Base-by-base conservation (phyloP, 2,797 vertebrate genomes). In the Leuciscus waleckii region DNA sequence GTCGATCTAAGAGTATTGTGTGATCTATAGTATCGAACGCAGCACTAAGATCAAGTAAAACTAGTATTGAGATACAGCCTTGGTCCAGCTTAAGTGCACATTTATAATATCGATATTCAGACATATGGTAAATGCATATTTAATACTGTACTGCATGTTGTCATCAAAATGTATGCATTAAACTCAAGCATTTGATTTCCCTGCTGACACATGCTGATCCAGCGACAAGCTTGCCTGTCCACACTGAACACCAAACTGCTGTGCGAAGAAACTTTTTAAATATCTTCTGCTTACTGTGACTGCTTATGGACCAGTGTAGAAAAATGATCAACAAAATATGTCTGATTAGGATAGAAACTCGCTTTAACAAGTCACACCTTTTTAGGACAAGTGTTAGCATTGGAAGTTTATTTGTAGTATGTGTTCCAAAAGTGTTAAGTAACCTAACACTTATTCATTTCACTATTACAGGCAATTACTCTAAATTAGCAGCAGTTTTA, bases 81-180 rank as follows among this genome's bases (percentile, higher is more conserved):
- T n/a, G n/a, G n/a, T n/a, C n/a, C 51, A 14, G 23, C 46, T 81
- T 41, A 87, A 70, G 32, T 14, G 26, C 61, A 43, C 32, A 81
- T 85, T 76, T 81, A 81, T 71, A 73, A 71, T 14, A 69, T 56
- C 68, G 29, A 82, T 69, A 76, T 17, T 41, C 61, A 77, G 49
- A 68, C 61, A 83, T 51, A 49, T 43, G 11, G 32, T 63, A 49
- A 71, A 71, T 37, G 67, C 51, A 85, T 79, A 63, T 82, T 49
- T 65, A 7, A n/a, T 41, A 69, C 35, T 26, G 16, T 56, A 54
- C 35, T 32, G 35, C 2, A 7, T 19, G 32, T 56, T 69, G 35
- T 81, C 49, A 39, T 81, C n/a, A 78, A 43, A 56, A 56, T 76
- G 3, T 1, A 35, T 14, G 49, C 29, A 32, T 54, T 35, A 23